A percentile compares a stretch with the other conserved stretches of the same genome.
These are phyloP conservation scores for Danio tinwini DNA, from an alignment of 2,797 vertebrate genomes.

Conservation along the genomic window DNA sequence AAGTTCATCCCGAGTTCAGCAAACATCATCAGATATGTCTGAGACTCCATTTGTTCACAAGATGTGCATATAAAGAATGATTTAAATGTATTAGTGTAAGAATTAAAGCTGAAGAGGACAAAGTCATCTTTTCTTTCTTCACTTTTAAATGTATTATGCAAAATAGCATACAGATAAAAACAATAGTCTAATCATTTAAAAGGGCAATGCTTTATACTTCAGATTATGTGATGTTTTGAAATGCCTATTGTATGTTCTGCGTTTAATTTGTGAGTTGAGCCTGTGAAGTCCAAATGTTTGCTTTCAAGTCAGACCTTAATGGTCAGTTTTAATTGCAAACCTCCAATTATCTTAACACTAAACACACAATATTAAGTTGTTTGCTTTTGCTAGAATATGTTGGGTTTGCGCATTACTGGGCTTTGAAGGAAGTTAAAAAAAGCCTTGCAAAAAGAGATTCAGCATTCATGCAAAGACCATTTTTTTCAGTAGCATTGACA, in stretches of 20 bases:
- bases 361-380: not conserved
- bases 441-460: not conserved
- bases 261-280: not conserved
- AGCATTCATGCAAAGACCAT: not conserved
- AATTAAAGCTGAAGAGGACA: not conserved
- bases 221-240: not conserved
- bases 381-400: not conserved
- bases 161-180: not conserved
- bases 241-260: not conserved
- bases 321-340: not conserved
- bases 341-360: not conserved
- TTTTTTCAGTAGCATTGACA: conserved; percentile 6
- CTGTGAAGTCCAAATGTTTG: not conserved
- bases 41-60: conserved; percentile 18
- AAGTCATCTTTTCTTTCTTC: not conserved
- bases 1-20: conserved; percentile 18
- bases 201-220: not conserved
- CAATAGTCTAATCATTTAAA: not conserved
- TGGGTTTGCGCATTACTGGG: not conserved
- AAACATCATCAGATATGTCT: conserved; percentile 13
- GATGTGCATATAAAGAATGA: not conserved
- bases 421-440: not conserved
- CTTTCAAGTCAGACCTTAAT: conserved; percentile 5
- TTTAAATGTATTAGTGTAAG: not conserved
- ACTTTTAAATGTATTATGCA: not conserved